Base-by-base conservation (phyloP, 2,797 vertebrate genomes). In the Sternarchorhynchus goeldii region DNA sequence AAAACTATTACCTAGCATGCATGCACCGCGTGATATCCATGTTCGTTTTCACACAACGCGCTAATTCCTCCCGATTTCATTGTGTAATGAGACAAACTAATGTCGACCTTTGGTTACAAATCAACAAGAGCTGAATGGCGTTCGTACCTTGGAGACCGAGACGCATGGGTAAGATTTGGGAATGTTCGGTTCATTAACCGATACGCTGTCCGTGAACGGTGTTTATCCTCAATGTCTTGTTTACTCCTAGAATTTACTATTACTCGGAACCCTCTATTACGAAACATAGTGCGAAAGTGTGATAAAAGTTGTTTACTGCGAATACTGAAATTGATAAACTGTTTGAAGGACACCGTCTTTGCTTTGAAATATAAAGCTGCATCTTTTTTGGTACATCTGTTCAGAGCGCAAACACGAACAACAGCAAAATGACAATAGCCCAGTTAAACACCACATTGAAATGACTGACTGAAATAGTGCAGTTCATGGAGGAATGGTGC, bases 21-120 rank as follows among this genome's bases (percentile, higher is more conserved):
- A 58, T 50, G 53, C 45, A 20, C 66, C 92, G 90, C 93, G 94
- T 92, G 96, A 96, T 96, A 99, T 95, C 92, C 93, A 89, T 93
- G 67, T 53, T 39, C 96, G 89, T 89, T 88, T 84, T 41, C 75
- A 81, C 75, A 85, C 88, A 85, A 86, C 58, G 68, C 90, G 88
- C 88, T 17, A 90, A 89, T 90, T 90, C 84, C 81, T 84, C 71
- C 84, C 41, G 5, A 78, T 80, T 78, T 21, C 77, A 77, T 79
- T 45, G 73, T 32, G 50, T 77, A 88, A 87, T 82, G 86, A 88
- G 77, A 79, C 73, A 84, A 87, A 79, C 82, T 77, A 85, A 82
- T 80, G 82, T 86, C 70, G 62, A 79, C 20, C 88, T 91, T 89
- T 86, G 82, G 86, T 84, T 83, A 59, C 83, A 82, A 81, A 85